Percentiles rank a stretch among this genome's conserved stretches.
Evolutionary conservation across 2,113 vertebrate species (phyloP).

Genomic region (Rissa tridactyla): DNA sequence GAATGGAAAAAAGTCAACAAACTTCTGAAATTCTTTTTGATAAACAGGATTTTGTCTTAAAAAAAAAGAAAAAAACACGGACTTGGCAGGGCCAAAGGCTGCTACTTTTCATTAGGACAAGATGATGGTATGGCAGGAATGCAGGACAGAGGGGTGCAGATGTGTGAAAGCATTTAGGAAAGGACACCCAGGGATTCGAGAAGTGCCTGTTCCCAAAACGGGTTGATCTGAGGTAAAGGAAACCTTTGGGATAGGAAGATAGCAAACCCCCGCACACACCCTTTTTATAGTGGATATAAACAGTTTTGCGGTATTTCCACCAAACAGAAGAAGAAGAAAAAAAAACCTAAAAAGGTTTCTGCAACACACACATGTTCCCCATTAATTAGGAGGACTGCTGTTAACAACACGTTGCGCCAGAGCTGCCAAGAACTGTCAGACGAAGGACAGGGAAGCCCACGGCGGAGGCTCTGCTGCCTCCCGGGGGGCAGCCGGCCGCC

Average conservation of each 20-base stretch:
- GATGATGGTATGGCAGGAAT: conserved; percentile 56
- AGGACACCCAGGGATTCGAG: conserved; percentile 47
- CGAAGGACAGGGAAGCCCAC: conserved; percentile 63
- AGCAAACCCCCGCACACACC: background rate
- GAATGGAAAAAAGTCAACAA: conserved; percentile 56
- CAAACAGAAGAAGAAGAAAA: background rate
- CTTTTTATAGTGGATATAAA: conserved; percentile 58
- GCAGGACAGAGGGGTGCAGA: conserved; percentile 59
- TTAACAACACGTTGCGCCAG: conserved; percentile 68
- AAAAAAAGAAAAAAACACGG: background rate
- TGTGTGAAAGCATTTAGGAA: conserved; percentile 55
- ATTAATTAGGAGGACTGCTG: conserved; percentile 71
- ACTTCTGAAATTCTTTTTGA: conserved; percentile 59
- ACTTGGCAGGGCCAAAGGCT: conserved; percentile 15
- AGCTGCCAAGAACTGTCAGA: conserved; percentile 69
- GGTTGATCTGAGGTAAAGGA: conserved; percentile 70
- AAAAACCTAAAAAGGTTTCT: background rate
- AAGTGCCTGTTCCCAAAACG: conserved; percentile 54
- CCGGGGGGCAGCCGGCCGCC: background rate
- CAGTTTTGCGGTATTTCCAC: conserved; percentile 63
- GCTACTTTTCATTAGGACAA: conserved; percentile 61
- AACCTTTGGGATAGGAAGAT: conserved; percentile 63
- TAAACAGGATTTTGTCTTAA: conserved; percentile 40
- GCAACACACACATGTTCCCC: conserved; percentile 68
- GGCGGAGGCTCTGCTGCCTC: conserved; percentile 11